These are phyloP conservation scores for Dendrocopos noguchii DNA, from an alignment of 2,113 vertebrate genomes.

Conservation along the genomic window DNA sequence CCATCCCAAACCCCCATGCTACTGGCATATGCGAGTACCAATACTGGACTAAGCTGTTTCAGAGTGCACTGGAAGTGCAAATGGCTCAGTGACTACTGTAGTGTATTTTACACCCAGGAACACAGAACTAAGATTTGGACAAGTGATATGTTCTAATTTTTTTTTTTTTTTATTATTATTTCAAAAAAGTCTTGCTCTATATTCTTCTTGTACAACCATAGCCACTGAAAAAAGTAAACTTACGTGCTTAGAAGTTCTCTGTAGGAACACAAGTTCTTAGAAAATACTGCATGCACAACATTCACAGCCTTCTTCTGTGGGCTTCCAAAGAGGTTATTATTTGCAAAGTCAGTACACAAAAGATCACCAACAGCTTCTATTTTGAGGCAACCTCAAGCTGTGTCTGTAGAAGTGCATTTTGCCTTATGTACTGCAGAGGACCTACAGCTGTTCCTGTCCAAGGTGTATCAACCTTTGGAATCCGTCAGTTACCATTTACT, in stretches of 20 bases:
- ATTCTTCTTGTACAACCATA: background rate
- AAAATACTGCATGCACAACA: conserved; percentile 42
- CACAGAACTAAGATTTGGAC: background rate
- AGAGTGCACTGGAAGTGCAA: background rate
- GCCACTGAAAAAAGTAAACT: conserved; percentile 19
- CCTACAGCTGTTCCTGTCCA: background rate
- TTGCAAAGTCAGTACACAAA: conserved; percentile 13
- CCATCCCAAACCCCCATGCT: background rate
- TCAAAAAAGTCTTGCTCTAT: background rate
- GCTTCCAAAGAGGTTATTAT: conserved; percentile 8
- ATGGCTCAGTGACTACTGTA: background rate
- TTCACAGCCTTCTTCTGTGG: background rate
- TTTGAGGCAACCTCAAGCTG: conserved; percentile 28
- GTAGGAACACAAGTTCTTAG: conserved; percentile 14
- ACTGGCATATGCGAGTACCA: background rate
- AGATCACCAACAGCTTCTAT: background rate
- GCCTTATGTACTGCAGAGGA: background rate
- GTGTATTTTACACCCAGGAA: background rate
- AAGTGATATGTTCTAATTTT: background rate
- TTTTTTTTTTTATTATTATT: background rate
- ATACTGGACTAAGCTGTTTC: background rate
- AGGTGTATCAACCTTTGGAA: background rate
- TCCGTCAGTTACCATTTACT: background rate
- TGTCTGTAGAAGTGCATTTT: conserved; percentile 6
- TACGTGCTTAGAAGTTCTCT: background rate